Conservation (phyloP, 2,888 invertebrate genomes). For the Ochlodes sylvanus region DNA sequence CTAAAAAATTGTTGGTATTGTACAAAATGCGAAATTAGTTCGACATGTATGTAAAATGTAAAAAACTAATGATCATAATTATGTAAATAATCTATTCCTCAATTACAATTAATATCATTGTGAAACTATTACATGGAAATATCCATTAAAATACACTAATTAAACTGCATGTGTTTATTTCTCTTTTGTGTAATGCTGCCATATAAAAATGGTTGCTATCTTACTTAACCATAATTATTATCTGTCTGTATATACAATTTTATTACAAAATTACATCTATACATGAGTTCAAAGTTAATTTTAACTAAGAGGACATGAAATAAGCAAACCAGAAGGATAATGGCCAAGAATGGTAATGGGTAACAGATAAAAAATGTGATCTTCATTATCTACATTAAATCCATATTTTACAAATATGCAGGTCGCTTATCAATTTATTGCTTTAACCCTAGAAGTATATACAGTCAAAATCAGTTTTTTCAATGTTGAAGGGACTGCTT, state of each 20-base stretch:
- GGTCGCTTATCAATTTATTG: background rate
- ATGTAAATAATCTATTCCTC: conserved; percentile 68
- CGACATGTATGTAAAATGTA: background rate
- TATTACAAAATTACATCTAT: conserved; percentile 68
- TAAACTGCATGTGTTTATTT: conserved; percentile 48
- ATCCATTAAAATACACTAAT: conserved; percentile 48
- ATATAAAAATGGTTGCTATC: conserved; percentile 55
- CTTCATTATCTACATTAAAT: background rate
- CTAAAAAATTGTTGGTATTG: too few species aligned
- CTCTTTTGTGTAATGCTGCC: conserved; percentile 51
- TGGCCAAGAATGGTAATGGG: conserved; percentile 5
- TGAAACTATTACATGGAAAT: conserved; percentile 53
- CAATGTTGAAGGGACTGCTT: too few species aligned
- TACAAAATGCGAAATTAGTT: too few species aligned
- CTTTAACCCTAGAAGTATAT: background rate
- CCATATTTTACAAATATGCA: conserved; percentile 4
- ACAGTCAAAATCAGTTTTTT: background rate
- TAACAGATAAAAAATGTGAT: background rate
- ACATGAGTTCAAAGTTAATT: conserved; percentile 42
- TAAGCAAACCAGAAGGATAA: conserved; percentile 33
- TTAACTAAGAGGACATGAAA: conserved; percentile 27
- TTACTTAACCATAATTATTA: conserved; percentile 58
- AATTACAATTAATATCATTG: conserved; percentile 63
- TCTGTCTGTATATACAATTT: conserved; percentile 74
- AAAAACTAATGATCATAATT: conserved; percentile 15